A percentile compares a stretch with the other conserved stretches of the same genome.
phyloP scores from a whole-genome alignment of 2,888 invertebrate genomes.

The Alloscopus bannaensis region DNA sequence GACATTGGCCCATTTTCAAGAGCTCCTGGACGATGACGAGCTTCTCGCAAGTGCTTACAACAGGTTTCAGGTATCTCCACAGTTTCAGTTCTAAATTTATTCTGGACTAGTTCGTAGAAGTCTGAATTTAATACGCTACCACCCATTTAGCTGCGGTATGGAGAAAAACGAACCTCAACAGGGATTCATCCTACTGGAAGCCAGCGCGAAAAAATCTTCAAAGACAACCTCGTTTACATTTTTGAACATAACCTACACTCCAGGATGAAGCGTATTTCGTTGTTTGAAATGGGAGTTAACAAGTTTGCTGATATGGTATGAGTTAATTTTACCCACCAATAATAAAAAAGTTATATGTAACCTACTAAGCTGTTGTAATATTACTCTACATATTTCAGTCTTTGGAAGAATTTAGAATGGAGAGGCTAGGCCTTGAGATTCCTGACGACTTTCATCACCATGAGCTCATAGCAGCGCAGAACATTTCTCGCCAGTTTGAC shows the following conservation, averaged over 20 bases:
- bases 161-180: constrained; percentile 10
- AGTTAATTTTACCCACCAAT: too few relatives aligned
- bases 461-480: constrained; percentile 4
- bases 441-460: constrained; percentile 21
- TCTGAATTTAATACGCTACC: too few relatives aligned
- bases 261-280: constrained; percentile 17
- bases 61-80: constrained; percentile 30
- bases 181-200: background rate
- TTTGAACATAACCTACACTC: constrained; percentile 43
- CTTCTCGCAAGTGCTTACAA: constrained; percentile 32
- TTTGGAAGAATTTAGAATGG: constrained; percentile 33
- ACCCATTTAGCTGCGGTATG: constrained; percentile 35
- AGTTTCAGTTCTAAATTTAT: too few relatives aligned
- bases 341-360: too few relatives aligned
- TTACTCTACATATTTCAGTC: constrained; percentile 1
- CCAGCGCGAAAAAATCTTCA: constrained; percentile 24
- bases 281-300: constrained; percentile 50
- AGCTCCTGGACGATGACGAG: constrained; percentile 30
- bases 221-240: constrained; percentile 38
- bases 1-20: constrained; percentile 34
- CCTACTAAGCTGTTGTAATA: background rate
- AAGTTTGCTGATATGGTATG: constrained; percentile 48
- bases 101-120: too few relatives aligned
- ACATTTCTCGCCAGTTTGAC: background rate
- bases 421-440: constrained; percentile 37